Percentiles rank a stretch among this genome's conserved stretches.
phyloP scores from a whole-genome alignment of 2,113 vertebrate species.

The Corydoras maculifer region DNA sequence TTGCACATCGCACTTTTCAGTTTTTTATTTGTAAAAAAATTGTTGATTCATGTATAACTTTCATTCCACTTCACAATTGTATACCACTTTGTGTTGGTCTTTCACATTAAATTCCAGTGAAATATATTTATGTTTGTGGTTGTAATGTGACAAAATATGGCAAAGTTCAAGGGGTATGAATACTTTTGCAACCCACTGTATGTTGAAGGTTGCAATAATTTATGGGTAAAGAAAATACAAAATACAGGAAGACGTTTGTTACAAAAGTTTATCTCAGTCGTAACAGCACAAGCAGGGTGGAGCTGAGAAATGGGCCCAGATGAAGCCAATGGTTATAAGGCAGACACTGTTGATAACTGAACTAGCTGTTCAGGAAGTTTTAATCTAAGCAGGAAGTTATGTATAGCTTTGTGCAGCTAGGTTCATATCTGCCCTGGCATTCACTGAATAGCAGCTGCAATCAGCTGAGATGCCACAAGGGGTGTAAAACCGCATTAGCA shows the following conservation, averaged over 20 bases:
- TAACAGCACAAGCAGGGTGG: slow-evolving; percentile 38
- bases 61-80: no score
- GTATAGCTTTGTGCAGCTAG: slow-evolving; percentile 17
- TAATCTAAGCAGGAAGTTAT: slow-evolving; percentile 36
- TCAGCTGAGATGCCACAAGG: not conserved
- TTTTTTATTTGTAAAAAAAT: no score
- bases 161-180: no score
- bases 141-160: no score
- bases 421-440: slow-evolving; percentile 8
- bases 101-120: no score
- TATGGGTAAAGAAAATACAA: slow-evolving; percentile 22
- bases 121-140: no score
- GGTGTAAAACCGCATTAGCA: slow-evolving; percentile 32
- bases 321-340: slow-evolving; percentile 18
- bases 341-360: slow-evolving; percentile 16
- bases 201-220: not conserved
- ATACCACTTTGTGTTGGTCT: no score
- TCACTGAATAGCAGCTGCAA: not conserved
- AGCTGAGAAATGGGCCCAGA: slow-evolving; percentile 33
- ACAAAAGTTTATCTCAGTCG: slow-evolving; percentile 45
- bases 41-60: no score
- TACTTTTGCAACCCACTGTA: no score
- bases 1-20: no score
- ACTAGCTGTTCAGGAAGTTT: slow-evolving; percentile 25
- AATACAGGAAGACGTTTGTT: slow-evolving; percentile 45